Conservation (phyloP, 2,113 vertebrate genomes). For the Melanerpes formicivorus region DNA sequence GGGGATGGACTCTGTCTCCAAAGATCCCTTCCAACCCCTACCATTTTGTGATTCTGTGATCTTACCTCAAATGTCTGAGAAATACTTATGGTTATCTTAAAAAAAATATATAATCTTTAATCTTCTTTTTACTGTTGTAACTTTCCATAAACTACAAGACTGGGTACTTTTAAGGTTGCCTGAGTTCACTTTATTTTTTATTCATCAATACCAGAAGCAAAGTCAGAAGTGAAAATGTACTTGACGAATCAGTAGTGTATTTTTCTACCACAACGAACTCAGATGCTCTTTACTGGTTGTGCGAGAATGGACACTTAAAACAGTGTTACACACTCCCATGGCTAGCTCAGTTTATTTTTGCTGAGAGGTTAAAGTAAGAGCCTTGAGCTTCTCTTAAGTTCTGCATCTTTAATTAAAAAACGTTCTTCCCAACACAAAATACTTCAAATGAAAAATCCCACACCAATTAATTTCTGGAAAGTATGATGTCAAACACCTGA, state of each 20-base stretch:
- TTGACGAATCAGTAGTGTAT: neutral
- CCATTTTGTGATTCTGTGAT: no score
- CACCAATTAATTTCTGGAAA: neutral
- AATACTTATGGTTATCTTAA: neutral
- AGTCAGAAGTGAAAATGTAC: neutral
- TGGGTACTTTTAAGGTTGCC: neutral
- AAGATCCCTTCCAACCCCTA: no score
- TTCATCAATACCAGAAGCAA: neutral
- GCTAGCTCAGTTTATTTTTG: neutral
- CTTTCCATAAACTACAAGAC: neutral
- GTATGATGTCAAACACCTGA: neutral
- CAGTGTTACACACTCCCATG: neutral
- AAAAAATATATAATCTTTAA: fast-evolving
- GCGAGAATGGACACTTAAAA: neutral
- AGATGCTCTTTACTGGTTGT: neutral
- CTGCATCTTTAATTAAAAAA: neutral
- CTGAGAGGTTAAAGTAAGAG: neutral
- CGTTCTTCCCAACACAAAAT: neutral
- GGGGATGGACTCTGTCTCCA: no score
- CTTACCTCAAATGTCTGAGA: neutral
- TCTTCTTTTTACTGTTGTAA: neutral
- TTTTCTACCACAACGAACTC: neutral
- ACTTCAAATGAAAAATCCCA: neutral
- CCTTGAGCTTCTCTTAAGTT: neutral
- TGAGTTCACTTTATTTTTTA: neutral